These are phyloP conservation scores for Lasioglossum figueresi DNA, from an alignment of 2,888 invertebrate genomes.

Conservation along the genomic window DNA sequence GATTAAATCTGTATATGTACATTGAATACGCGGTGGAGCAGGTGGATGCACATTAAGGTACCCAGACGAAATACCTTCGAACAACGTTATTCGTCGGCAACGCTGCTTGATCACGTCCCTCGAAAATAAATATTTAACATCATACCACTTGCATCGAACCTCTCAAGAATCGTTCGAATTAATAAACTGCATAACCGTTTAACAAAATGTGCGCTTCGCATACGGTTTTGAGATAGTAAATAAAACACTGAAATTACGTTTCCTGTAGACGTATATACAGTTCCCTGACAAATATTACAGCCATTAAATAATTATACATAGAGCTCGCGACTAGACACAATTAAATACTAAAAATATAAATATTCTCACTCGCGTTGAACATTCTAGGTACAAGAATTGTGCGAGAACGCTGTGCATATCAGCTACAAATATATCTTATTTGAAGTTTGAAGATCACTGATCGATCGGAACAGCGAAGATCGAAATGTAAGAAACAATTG, in stretches of 20 bases:
- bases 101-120: no score
- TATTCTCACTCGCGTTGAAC: not conserved
- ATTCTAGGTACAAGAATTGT: not conserved
- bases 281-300: not conserved
- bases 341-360: not conserved
- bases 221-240: not conserved
- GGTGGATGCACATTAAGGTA: slow-evolving; percentile 61
- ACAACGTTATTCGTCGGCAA: slow-evolving; percentile 36
- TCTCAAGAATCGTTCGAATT: not conserved
- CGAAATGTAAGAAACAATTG: not conserved
- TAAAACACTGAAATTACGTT: not conserved
- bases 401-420: no score
- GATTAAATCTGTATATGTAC: slow-evolving; percentile 55
- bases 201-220: not conserved
- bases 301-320: not conserved
- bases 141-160: not conserved
- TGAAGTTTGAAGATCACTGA: no score
- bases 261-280: not conserved
- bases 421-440: no score
- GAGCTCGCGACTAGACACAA: no score
- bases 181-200: not conserved
- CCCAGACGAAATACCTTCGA: slow-evolving; percentile 23
- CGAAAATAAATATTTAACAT: not conserved
- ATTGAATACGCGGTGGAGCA: slow-evolving; percentile 53
- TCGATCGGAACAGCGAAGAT: not conserved